These are phyloP conservation scores for Actinemys pallida DNA, from an alignment of 2,113 vertebrate species.

Conservation along the genomic window DNA sequence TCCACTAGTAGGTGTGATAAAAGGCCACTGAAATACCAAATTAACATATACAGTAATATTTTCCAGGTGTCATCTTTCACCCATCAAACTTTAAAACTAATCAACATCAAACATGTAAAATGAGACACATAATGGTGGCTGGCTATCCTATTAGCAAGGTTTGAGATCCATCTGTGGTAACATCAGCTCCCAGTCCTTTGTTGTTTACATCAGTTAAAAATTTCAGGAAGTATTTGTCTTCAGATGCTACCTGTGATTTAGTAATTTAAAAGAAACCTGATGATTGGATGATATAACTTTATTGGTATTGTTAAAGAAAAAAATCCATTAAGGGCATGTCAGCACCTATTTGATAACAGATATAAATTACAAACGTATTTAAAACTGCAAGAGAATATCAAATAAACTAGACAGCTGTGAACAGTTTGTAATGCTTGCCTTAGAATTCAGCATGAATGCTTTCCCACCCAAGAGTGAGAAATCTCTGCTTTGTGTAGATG, in stretches of 20 bases:
- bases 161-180: background rate
- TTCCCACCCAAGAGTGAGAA: background rate
- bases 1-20: background rate
- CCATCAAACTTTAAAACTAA: background rate
- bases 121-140: background rate
- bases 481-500: background rate
- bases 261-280: background rate
- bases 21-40: background rate
- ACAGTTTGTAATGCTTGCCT: background rate
- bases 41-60: background rate
- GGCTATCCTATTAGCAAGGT: background rate
- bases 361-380: background rate
- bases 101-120: background rate
- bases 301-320: background rate
- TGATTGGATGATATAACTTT: background rate
- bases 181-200: background rate
- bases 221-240: slow-evolving; percentile 5
- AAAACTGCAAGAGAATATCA: background rate
- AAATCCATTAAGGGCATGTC: background rate
- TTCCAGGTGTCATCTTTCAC: background rate
- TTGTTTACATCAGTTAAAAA: background rate
- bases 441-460: background rate
- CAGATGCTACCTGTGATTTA: background rate
- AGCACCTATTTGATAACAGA: background rate
- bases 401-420: background rate